Percentiles rank a stretch among this genome's conserved stretches.
Conservation (phyloP, 1,140 invertebrate genomes). For the Drosophila biarmipes region DNA sequence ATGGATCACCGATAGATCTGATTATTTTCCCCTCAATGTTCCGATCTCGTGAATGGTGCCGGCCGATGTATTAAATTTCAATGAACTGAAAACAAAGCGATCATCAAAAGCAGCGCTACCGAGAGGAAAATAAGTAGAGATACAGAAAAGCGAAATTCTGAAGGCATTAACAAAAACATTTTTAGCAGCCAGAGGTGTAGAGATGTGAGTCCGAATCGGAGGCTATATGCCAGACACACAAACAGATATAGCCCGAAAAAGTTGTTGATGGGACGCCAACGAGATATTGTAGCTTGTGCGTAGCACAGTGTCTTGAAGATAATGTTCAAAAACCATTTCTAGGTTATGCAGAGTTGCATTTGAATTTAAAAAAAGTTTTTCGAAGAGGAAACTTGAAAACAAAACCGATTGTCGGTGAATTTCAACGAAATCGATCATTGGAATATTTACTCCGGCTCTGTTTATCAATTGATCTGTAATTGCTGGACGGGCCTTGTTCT, state of each 20-base stretch:
- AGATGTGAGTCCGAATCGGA: conserved; percentile 10
- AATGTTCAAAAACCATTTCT: neutral
- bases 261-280: conserved; percentile 34
- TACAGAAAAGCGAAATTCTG: conserved; percentile 62
- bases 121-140: conserved; percentile 28
- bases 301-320: conserved; percentile 15
- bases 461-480: neutral
- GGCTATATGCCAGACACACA: conserved; percentile 6
- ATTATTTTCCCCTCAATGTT: conserved; percentile 3
- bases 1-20: no score
- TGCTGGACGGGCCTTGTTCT: neutral
- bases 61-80: conserved; percentile 67
- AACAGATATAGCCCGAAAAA: conserved; percentile 30
- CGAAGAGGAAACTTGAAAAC: no score
- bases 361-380: no score
- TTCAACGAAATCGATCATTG: neutral
- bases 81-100: conserved; percentile 56
- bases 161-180: conserved; percentile 56
- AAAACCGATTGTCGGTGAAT: no score
- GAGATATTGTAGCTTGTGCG: conserved; percentile 11
- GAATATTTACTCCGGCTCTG: neutral
- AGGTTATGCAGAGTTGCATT: neutral
- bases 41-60: conserved; percentile 10
- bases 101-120: conserved; percentile 23
- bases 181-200: conserved; percentile 28